Percentiles rank a stretch among this genome's conserved stretches.
Evolutionary conservation across 2,113 vertebrate genomes (phyloP).

Genomic region (Fregata magnificens): DNA sequence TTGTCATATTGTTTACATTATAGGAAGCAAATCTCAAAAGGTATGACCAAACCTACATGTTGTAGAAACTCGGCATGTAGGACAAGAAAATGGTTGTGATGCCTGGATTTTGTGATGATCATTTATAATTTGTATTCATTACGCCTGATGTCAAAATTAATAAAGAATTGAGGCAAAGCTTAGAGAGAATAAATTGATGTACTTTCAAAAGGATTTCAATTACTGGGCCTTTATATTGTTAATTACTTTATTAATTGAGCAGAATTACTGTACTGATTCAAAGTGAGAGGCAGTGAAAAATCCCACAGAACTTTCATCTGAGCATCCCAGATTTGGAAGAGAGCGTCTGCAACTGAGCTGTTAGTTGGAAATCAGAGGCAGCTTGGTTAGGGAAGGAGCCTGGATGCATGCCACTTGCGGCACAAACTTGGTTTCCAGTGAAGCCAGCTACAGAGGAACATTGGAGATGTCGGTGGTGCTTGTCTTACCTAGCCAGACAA

Average conservation of each 20-base stretch:
- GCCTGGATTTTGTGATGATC: constrained; percentile 42
- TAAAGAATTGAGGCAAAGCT: constrained; percentile 56
- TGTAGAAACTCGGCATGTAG: not conserved
- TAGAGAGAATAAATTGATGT: constrained; percentile 58
- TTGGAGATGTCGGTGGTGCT: not conserved
- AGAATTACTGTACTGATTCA: constrained; percentile 23
- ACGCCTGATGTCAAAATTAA: constrained; percentile 49
- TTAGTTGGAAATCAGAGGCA: constrained; percentile 15
- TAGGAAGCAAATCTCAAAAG: not conserved
- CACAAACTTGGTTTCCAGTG: not conserved
- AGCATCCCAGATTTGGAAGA: not conserved
- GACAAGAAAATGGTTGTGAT: not conserved
- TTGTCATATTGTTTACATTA: not conserved
- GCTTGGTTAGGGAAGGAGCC: not conserved
- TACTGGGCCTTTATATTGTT: constrained; percentile 43
- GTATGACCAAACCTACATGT: not conserved
- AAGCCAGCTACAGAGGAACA: not conserved
- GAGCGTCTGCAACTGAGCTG: not conserved
- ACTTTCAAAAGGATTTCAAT: constrained; percentile 60
- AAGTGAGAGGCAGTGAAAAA: constrained; percentile 1
- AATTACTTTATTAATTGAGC: constrained; percentile 70
- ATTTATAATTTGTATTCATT: constrained; percentile 59
- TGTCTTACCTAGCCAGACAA: not conserved
- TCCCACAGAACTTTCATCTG: not conserved
- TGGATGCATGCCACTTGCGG: not conserved